These are phyloP conservation scores for Lepidocyrtinus sp. DNA, from an alignment of 2,888 invertebrate species.

Conservation along the genomic window DNA sequence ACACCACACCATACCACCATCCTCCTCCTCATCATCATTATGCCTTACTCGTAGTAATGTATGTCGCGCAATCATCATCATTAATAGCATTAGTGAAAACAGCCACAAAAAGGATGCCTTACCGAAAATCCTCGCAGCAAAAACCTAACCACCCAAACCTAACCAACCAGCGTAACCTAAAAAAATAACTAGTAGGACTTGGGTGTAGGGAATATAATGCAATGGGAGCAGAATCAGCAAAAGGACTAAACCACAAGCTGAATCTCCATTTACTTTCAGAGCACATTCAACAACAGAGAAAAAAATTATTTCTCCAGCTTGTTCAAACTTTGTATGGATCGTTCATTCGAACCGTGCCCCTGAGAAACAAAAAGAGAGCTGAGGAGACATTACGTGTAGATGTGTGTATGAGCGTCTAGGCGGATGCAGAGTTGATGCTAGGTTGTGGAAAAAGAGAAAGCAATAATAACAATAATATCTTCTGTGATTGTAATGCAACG, in stretches of 20 bases:
- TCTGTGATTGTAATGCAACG: too few relatives aligned
- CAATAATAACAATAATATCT: constrained; percentile 24
- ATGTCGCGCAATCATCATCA: constrained; percentile 41
- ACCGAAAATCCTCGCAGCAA: constrained; percentile 18
- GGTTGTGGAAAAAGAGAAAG: neutral
- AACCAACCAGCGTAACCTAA: constrained; percentile 15
- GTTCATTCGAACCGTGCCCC: constrained; percentile 43
- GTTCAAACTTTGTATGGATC: constrained; percentile 21
- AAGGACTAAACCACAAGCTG: constrained; percentile 49
- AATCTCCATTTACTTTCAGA: constrained; percentile 50
- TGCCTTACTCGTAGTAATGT: neutral
- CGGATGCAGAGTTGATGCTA: too few relatives aligned
- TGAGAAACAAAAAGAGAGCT: constrained; percentile 41
- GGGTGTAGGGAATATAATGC: too few relatives aligned
- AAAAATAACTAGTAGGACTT: constrained; percentile 8
- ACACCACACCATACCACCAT: too few relatives aligned
- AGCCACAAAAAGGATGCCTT: constrained; percentile 35
- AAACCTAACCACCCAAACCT: constrained; percentile 20
- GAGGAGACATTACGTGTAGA: too few relatives aligned
- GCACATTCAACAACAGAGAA: constrained; percentile 42
- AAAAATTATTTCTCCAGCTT: constrained; percentile 27
- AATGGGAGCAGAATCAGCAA: constrained; percentile 47
- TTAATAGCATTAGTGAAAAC: constrained; percentile 45
- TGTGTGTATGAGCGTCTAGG: too few relatives aligned
- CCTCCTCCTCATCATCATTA: too few relatives aligned